Evolutionary conservation across 2,797 vertebrate genomes (phyloP).

Genomic region (Syngnathus rostellatus): DNA sequence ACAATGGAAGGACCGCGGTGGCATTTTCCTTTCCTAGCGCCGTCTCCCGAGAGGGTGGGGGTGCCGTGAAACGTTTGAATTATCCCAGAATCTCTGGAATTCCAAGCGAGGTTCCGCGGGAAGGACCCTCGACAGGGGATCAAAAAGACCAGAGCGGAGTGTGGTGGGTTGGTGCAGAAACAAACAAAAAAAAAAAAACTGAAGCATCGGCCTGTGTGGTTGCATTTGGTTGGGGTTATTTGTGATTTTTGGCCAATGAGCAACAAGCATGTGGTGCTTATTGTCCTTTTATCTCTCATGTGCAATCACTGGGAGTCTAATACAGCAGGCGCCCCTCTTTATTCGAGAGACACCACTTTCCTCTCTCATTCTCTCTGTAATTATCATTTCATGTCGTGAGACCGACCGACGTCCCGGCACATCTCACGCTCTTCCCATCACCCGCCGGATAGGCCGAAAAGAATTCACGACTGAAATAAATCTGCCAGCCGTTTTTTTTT

Average conservation of each 20-base stretch:
- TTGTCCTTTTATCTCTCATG: constrained; percentile 56
- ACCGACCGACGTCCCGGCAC: constrained; percentile 44
- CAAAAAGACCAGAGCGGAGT: constrained; percentile 63
- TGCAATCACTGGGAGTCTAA: constrained; percentile 61
- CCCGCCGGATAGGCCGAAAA: constrained; percentile 37
- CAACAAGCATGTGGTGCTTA: constrained; percentile 37
- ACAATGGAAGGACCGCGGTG: constrained; percentile 71
- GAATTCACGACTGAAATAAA: constrained; percentile 64
- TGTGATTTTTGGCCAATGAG: constrained; percentile 31
- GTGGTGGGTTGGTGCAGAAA: constrained; percentile 61
- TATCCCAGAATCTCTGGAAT: constrained; percentile 75
- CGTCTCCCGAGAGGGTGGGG: constrained; percentile 55
- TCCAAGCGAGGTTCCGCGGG: constrained; percentile 67
- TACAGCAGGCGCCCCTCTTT: constrained; percentile 61
- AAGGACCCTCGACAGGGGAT: constrained; percentile 69
- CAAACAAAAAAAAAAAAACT: constrained; percentile 17
- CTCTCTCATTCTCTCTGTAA: constrained; percentile 66
- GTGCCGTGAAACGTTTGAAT: constrained; percentile 71
- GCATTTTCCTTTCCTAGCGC: constrained; percentile 66
- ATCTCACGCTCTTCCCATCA: constrained; percentile 46
- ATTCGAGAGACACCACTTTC: constrained; percentile 58
- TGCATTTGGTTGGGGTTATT: constrained; percentile 10
- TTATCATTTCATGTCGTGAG: constrained; percentile 61
- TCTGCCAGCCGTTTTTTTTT: constrained; percentile 66
- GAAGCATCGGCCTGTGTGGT: constrained; percentile 30